Evolutionary conservation across 2,888 invertebrate genomes (phyloP), one percentile per base, ranked within the genome.

Genomic region (Leptura quadrifasciata): DNA sequence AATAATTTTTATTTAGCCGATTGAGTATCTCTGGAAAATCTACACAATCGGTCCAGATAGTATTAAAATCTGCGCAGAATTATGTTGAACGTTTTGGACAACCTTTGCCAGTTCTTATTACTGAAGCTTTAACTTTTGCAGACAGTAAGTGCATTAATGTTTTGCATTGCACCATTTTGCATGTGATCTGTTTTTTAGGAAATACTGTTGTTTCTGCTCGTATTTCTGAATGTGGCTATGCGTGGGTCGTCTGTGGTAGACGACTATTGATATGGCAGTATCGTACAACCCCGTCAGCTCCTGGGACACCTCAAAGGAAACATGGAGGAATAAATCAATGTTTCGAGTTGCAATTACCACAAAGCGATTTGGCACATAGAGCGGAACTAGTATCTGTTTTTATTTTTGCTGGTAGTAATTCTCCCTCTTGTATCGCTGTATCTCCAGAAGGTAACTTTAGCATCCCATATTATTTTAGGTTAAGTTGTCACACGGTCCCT

Each of bases 301-400:
- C 86, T 84, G 89, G 90, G 24, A 89, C 90, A 8, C 90, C 91
- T 15, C 91, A 91, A 80, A 87, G 90, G 35, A 88, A 90, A 75
- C 82, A 61, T 52, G 86, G 83, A 1, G 83, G 87, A 2, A 86
- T 90, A 63, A 92, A 91, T 1, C 94, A 95, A 60, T 97, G 97
- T 82, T 92, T 96, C 52, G 98, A 98, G 87, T 90, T 98, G 15
- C 94, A 95, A 0, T 88, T 98, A 55, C 98, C 98, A 0, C 96
- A 97, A 80, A 97, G 97, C 83, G 98, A 98, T 88, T 91, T 98
- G 17, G 96, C 96, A 0, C 98, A 98, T 88, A 94, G 95, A 85
- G 96, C 98, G 0, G 94, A 97, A 75, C 91, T 97, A 17, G 94
- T 96, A 0, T 93, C 93, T 27, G 93, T 97, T 0, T 95, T 95